Conservation (phyloP, 1,140 invertebrate species). For the Musca domestica region DNA sequence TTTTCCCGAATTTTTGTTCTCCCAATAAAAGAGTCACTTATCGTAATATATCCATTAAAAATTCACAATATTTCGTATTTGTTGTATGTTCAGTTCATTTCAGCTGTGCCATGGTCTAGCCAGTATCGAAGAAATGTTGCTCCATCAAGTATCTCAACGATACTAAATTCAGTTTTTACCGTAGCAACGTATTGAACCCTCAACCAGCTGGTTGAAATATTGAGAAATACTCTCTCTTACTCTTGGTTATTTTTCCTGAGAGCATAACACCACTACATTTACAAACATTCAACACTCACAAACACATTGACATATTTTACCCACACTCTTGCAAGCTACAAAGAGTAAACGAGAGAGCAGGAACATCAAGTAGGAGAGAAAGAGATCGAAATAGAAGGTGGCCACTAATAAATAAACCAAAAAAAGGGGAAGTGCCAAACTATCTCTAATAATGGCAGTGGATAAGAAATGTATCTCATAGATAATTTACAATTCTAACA, state of each 20-base stretch:
- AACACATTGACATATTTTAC: too few relatives aligned
- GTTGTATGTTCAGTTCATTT: neutral
- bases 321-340: too few relatives aligned
- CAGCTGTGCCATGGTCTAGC: neutral
- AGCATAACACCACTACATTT: too few relatives aligned
- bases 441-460: too few relatives aligned
- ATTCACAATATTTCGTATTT: neutral
- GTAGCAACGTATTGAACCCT: neutral
- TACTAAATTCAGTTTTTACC: neutral
- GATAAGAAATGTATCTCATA: too few relatives aligned
- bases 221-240: too few relatives aligned
- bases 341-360: neutral
- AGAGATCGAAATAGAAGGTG: neutral
- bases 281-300: too few relatives aligned
- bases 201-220: neutral
- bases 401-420: neutral
- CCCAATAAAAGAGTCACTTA: too few relatives aligned
- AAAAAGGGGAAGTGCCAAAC: slow-evolving; percentile 2
- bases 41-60: too few relatives aligned
- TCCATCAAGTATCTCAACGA: slow-evolving; percentile 9
- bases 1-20: too few relatives aligned
- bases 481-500: too few relatives aligned
- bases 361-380: neutral
- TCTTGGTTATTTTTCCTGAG: too few relatives aligned
- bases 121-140: slow-evolving; percentile 17